phyloP scores from a whole-genome alignment of 2,888 invertebrate genomes.

The Abrostola tripartita region DNA sequence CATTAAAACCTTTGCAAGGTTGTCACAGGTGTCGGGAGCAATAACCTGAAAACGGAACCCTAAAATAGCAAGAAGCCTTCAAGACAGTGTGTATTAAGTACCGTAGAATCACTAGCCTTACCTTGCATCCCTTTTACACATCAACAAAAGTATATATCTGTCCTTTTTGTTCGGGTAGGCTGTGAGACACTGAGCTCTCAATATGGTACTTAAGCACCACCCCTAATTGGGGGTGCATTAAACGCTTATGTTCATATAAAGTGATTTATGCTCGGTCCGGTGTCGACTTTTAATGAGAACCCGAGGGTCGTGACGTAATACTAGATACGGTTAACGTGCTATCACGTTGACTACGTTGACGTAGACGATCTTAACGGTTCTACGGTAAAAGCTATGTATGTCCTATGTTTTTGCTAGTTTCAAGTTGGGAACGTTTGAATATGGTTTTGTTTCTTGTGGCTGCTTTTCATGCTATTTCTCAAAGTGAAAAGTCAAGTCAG shows the following conservation, averaged over 20 bases:
- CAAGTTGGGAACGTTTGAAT: not conserved
- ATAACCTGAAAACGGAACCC: constrained; percentile 40
- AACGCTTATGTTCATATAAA: constrained; percentile 76
- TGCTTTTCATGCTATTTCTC: too few relatives aligned
- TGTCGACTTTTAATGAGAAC: constrained; percentile 51
- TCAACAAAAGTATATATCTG: constrained; percentile 18
- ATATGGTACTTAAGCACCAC: constrained; percentile 64
- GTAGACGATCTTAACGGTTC: not conserved
- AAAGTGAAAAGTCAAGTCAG: too few relatives aligned
- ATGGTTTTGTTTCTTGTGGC: not conserved
- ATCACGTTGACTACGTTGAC: not conserved
- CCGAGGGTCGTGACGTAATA: constrained; percentile 37
- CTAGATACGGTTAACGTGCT: constrained; percentile 1
- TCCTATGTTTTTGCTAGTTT: not conserved
- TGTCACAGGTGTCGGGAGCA: constrained; percentile 50
- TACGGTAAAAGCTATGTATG: not conserved
- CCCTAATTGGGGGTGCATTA: constrained; percentile 79
- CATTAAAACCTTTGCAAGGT: constrained; percentile 45
- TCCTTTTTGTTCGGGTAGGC: constrained; percentile 40
- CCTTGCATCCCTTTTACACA: constrained; percentile 24
- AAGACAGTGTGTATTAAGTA: constrained; percentile 49
- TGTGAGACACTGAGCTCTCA: constrained; percentile 62
- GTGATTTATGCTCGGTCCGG: constrained; percentile 73
- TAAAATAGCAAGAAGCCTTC: constrained; percentile 41
- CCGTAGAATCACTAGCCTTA: constrained; percentile 42